Conservation (phyloP, 2,797 vertebrate genomes). For the Emys orbicularis region DNA sequence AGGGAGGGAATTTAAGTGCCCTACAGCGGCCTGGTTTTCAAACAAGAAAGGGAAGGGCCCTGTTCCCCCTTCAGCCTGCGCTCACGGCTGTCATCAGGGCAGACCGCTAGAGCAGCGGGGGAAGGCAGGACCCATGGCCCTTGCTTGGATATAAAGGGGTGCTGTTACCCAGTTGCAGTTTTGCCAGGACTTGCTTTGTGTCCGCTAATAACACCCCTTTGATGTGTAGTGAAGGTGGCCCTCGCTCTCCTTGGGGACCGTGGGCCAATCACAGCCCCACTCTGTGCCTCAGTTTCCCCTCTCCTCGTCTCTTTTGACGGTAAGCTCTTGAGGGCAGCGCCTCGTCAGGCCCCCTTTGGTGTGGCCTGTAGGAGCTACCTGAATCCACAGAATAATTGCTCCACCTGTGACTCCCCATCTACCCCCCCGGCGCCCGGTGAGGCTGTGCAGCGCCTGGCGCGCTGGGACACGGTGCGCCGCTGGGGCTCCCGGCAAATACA, state of each 20-base stretch:
- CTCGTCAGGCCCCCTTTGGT: not conserved
- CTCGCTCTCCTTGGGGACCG: not conserved
- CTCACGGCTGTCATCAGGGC: fast-evolving
- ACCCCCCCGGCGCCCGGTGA: not conserved
- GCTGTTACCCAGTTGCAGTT: not conserved
- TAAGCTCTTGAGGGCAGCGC: not conserved
- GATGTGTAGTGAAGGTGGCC: not conserved
- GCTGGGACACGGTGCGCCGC: no score
- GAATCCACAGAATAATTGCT: not conserved
- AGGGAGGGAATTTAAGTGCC: not conserved
- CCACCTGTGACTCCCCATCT: no score
- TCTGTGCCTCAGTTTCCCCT: not conserved
- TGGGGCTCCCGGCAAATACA: no score
- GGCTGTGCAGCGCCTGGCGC: not conserved
- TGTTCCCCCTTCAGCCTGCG: not conserved
- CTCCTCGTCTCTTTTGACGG: not conserved
- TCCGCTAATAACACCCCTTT: not conserved
- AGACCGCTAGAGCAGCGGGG: not conserved
- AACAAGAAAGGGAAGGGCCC: not conserved
- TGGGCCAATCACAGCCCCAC: not conserved
- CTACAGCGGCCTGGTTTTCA: not conserved
- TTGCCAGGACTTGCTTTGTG: not conserved
- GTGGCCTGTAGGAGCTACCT: no score
- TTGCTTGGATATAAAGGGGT: not conserved
- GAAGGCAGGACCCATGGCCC: not conserved